phyloP scores from a whole-genome alignment of 1,140 invertebrate species.

The Trachelipus rathkii region DNA sequence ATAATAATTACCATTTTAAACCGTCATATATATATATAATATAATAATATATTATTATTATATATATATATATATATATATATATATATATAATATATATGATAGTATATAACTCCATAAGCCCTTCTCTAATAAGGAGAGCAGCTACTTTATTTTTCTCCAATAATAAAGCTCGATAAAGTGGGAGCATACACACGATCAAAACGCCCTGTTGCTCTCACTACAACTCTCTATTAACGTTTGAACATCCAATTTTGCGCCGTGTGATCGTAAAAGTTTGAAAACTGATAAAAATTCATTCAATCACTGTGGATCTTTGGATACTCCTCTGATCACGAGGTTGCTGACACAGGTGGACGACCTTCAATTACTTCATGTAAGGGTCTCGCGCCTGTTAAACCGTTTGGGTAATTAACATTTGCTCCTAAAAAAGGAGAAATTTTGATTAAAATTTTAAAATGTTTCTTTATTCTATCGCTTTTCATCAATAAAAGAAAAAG shows the following conservation, averaged over 20 bases:
- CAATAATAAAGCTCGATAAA: conserved; percentile 53
- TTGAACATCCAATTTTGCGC: conserved; percentile 52
- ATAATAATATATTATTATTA: too few relatives aligned
- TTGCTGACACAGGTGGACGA: too few relatives aligned
- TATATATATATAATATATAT: too few relatives aligned
- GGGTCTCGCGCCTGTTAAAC: conserved; percentile 57
- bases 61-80: too few relatives aligned
- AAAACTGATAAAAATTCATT: conserved; percentile 53
- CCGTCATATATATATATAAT: too few relatives aligned
- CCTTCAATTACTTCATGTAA: conserved; percentile 55
- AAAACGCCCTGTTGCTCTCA: too few relatives aligned
- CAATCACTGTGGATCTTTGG: conserved; percentile 45
- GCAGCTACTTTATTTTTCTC: conserved; percentile 52
- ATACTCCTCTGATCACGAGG: too few relatives aligned
- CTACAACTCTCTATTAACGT: conserved; percentile 54
- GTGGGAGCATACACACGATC: too few relatives aligned
- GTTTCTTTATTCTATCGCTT: too few relatives aligned
- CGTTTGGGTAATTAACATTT: conserved; percentile 57
- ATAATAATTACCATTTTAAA: too few relatives aligned
- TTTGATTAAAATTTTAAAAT: background rate
- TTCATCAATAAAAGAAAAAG: too few relatives aligned
- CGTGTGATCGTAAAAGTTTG: conserved; percentile 52
- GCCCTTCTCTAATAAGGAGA: conserved; percentile 53
- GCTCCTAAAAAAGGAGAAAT: conserved; percentile 52
- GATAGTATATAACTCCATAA: conserved; percentile 47